phyloP scores from a whole-genome alignment of 2,113 vertebrate species.

The Drymodes brunneopygia region DNA sequence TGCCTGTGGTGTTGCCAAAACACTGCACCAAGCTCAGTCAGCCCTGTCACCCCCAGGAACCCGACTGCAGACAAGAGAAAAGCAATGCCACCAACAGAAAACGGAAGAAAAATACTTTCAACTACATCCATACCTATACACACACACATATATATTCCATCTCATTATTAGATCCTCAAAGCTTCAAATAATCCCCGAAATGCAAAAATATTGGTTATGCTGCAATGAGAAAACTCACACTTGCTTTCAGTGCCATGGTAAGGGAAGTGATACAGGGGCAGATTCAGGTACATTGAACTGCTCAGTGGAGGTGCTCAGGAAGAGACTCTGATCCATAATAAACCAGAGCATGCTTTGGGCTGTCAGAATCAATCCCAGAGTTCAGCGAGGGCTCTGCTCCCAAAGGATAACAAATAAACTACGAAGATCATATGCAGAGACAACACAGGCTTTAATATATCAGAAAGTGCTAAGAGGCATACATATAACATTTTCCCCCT shows the following conservation, averaged over 20 bases:
- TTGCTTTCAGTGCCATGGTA: background rate
- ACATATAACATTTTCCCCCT: background rate
- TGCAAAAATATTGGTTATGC: background rate
- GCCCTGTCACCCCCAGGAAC: background rate
- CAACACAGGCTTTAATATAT: background rate
- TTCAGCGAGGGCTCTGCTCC: background rate
- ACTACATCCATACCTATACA: too few species aligned
- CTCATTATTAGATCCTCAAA: background rate
- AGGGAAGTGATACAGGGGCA: background rate
- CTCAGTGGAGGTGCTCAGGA: background rate
- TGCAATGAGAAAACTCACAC: background rate
- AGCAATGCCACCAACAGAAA: background rate
- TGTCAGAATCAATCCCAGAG: background rate
- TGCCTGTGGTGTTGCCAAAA: background rate
- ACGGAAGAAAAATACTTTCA: background rate
- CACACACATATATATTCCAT: background rate
- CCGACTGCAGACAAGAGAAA: background rate
- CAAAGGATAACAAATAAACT: slow-evolving; percentile 38
- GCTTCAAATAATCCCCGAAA: background rate
- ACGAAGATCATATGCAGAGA: background rate
- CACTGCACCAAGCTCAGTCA: background rate
- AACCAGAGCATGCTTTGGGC: background rate
- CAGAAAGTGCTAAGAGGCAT: background rate
- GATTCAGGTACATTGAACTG: background rate
- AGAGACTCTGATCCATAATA: background rate